A percentile compares a stretch with the other conserved stretches of the same genome.
Conservation (phyloP, 2,888 invertebrate species). For the Nephrotoma guestfalica region DNA sequence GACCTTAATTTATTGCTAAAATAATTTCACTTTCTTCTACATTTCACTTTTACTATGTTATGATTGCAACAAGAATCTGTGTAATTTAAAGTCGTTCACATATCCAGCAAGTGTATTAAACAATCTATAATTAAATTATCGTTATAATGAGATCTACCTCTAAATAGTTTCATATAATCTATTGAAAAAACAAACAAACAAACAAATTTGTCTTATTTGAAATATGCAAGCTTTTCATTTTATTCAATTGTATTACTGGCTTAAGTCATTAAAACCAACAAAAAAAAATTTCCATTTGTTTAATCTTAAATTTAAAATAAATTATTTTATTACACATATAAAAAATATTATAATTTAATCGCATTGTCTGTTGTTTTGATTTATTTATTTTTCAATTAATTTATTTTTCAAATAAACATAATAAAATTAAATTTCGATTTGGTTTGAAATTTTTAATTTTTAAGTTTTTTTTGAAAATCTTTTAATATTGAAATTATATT, state of each 20-base stretch:
- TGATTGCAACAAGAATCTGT: neutral
- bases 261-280: neutral
- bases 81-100: neutral
- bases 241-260: neutral
- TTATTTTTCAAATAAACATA: slow-evolving; percentile 1
- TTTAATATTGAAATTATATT: neutral
- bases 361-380: neutral
- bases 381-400: neutral
- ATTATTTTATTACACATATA: neutral
- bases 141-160: neutral
- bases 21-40: neutral
- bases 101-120: neutral
- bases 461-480: neutral
- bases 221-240: neutral
- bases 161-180: neutral
- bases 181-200: neutral
- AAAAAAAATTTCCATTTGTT: neutral
- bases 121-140: neutral
- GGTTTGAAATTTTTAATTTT: neutral
- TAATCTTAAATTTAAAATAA: neutral
- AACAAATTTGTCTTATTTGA: neutral
- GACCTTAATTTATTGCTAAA: neutral
- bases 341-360: neutral
- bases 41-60: neutral
- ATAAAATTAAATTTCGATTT: neutral